Evolutionary conservation across 2,888 invertebrate genomes (phyloP).

Genomic region (Amblyteles armatorius): DNA sequence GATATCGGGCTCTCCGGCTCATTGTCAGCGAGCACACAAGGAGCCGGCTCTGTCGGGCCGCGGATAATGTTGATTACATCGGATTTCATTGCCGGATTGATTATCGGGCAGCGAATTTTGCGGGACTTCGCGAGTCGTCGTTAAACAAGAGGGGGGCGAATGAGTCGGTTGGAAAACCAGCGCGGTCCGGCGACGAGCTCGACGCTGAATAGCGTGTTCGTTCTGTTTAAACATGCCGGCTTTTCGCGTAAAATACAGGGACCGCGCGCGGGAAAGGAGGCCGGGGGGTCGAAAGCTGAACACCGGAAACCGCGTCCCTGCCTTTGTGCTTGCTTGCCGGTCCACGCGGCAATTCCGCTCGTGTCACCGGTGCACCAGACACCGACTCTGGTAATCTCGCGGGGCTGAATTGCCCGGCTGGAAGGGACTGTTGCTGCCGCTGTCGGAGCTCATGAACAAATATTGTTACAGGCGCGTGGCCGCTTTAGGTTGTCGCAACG

Average conservation of each 20-base stretch:
- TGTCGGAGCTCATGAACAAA: slow-evolving; percentile 31
- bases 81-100: background rate
- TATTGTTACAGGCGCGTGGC: slow-evolving; percentile 30
- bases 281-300: slow-evolving; percentile 11
- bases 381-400: slow-evolving; percentile 32
- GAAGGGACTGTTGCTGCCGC: slow-evolving; percentile 19
- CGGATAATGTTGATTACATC: slow-evolving; percentile 10
- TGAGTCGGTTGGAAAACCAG: background rate
- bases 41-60: background rate
- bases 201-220: background rate
- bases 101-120: background rate
- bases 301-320: slow-evolving; percentile 25
- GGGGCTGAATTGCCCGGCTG: slow-evolving; percentile 1
- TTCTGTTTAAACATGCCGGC: slow-evolving; percentile 28
- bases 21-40: background rate
- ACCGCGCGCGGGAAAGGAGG: background rate
- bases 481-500: background rate
- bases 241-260: slow-evolving; percentile 8
- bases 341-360: background rate
- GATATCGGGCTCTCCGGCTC: background rate
- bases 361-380: slow-evolving; percentile 30
- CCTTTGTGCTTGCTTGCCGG: slow-evolving; percentile 20
- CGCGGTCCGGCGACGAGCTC: background rate
- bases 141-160: background rate
- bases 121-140: background rate